Percentiles rank a stretch among this genome's conserved stretches.
Conservation (phyloP, 1,140 invertebrate species). For the Trichoplusia ni region DNA sequence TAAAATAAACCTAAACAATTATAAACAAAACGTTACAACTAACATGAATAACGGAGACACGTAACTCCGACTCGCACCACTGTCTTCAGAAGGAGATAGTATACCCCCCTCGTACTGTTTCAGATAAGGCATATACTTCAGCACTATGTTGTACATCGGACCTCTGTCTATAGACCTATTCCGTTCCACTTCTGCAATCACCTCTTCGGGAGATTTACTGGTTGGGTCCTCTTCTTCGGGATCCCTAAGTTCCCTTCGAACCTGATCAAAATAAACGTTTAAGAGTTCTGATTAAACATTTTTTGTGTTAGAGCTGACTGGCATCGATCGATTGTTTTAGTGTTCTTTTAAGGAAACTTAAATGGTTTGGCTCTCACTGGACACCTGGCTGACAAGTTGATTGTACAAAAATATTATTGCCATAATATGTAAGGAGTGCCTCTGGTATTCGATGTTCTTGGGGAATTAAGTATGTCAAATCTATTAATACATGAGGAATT, state of each 20-base stretch:
- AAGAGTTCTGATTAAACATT: too few relatives aligned
- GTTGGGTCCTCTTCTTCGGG: not conserved
- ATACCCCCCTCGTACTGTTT: conserved; percentile 55
- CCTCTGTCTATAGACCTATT: conserved; percentile 47
- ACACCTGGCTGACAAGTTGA: too few relatives aligned
- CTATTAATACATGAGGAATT: too few relatives aligned
- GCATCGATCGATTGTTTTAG: too few relatives aligned
- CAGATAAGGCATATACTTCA: conserved; percentile 64
- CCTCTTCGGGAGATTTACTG: not conserved
- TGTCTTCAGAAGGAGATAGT: conserved; percentile 17
- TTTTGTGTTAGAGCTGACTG: too few relatives aligned
- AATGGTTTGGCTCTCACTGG: too few relatives aligned
- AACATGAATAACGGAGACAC: not conserved
- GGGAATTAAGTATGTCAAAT: too few relatives aligned
- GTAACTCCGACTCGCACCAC: not conserved
- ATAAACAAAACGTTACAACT: conserved; percentile 20
- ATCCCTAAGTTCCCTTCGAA: conserved; percentile 1
- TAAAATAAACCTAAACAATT: conserved; percentile 20
- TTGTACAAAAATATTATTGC: too few relatives aligned
- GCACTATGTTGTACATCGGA: conserved; percentile 58
- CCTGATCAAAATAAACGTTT: not conserved
- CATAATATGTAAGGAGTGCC: too few relatives aligned
- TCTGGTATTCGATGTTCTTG: too few relatives aligned
- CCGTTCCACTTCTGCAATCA: conserved; percentile 29
- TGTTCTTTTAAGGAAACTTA: too few relatives aligned